Base-by-base conservation (phyloP, 2,888 invertebrate species). In the Galeruca laticollis region DNA sequence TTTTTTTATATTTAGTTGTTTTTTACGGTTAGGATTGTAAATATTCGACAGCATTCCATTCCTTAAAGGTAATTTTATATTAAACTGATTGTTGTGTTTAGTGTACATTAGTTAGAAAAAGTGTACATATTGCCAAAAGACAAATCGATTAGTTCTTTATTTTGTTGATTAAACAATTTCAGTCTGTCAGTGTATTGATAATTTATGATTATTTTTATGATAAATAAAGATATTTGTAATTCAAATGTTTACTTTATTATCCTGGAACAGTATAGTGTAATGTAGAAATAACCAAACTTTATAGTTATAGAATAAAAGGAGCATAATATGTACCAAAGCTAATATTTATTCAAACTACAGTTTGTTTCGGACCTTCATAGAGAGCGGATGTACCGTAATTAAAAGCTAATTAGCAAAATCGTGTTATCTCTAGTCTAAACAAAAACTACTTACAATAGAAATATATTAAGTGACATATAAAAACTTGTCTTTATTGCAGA, bases 141-240 rank as follows among this genome's bases (percentile, higher is more conserved):
- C 79, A 79, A 64, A 64, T 51, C 66, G 40, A 78, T 79, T 82
- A 81, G 81, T 79, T 83, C 79, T 81, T 82, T 83, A 81, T 82
- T n/a, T 84, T 84, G 83, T 83, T 83, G 80, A 80, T 73, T 69
- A 80, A 79, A 78, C 80, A 81, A 81, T 83, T 47, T 82, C 79
- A 81, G 80, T 83, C 80, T 83, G 82, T 84, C 82, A 82, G 83
- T 84, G 84, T 84, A 84, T 81, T 80, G 77, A 82, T 84, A 83
- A 85, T 84, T 85, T 84, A 84, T 84, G 84, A 84, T 84, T 84
- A 85, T 85, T 85, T 85, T 84, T 84, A 84, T 84, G 83, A 84
- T 82, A 80, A 83, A 84, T 83, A 82, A 83, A 83, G 82, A 83
- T 83, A 84, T 84, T 84, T 84, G 84, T 84, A 84, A 82, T 82